Conservation (phyloP, 2,888 invertebrate species). For the Perithous albicinctus region DNA sequence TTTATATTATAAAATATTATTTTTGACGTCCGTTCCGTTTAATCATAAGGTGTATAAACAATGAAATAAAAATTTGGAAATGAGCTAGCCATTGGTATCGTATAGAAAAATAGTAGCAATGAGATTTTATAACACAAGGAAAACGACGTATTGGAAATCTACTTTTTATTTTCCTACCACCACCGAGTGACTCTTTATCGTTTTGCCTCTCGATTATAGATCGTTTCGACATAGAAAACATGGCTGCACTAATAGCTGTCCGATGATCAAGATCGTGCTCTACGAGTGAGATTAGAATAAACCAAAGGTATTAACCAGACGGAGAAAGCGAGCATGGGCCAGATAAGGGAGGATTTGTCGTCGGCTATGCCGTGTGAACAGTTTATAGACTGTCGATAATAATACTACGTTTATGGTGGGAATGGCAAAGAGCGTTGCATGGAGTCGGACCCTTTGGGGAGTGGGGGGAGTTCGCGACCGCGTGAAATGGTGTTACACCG, state of each 20-base stretch:
- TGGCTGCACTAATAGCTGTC: not conserved
- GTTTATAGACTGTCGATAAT: slow-evolving; percentile 60
- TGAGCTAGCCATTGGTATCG: not conserved
- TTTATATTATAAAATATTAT: no score
- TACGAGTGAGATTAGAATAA: not conserved
- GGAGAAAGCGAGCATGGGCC: not conserved
- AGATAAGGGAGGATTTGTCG: slow-evolving; percentile 43
- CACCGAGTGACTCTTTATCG: slow-evolving; percentile 18
- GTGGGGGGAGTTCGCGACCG: slow-evolving; percentile 12
- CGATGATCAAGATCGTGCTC: not conserved
- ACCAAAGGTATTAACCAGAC: not conserved
- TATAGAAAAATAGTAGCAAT: slow-evolving; percentile 41
- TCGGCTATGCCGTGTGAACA: slow-evolving; percentile 1
- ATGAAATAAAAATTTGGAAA: slow-evolving; percentile 14
- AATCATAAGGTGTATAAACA: slow-evolving; percentile 6
- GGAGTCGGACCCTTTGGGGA: slow-evolving; percentile 1
- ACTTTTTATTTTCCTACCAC: slow-evolving; percentile 72
- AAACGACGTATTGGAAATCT: slow-evolving; percentile 75
- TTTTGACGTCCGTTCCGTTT: not conserved
- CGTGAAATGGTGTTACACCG: slow-evolving; percentile 29
- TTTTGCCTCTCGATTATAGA: slow-evolving; percentile 13
- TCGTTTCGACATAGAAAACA: not conserved
- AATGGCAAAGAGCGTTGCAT: slow-evolving; percentile 30
- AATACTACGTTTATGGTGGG: slow-evolving; percentile 67
- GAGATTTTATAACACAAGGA: slow-evolving; percentile 40